Evolutionary conservation across 2,797 vertebrate species (phyloP), one percentile per base, ranked within the genome.

Genomic region (Myoxocephalus aenaeus): DNA sequence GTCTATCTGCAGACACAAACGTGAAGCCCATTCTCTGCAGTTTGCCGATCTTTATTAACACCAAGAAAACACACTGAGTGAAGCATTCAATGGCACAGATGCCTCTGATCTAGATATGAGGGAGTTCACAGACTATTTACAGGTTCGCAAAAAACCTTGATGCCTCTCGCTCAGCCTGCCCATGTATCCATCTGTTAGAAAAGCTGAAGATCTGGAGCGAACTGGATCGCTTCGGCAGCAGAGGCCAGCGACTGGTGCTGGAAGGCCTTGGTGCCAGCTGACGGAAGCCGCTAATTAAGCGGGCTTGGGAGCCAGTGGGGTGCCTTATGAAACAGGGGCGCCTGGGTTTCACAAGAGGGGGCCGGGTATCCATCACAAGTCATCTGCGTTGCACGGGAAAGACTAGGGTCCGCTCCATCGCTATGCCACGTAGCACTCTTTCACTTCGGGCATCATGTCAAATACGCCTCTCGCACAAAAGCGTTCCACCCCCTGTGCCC

Each of bases 261-360:
- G 66, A 81, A 88, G 88, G 86, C 86, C 90, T 87, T 88, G 81
- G 88, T 85, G 89, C 89, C 91, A 93, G 91, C 89, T 90, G 91
- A 94, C 67, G 76, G 90, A 89, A 92, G 86, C 80, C 9, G 29
- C 89, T 93, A 93, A 93, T 93, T 93, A 93, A 90, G 90, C 92
- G 87, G 89, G 84, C 79, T 89, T 87, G 73, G 85, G 90, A 89
- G 87, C 80, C 27, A 34, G 90, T 70, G 84, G 91, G 90, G 89
- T 51, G 87, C 79, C 87, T 90, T 85, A 91, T 90, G 87, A 92
- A 94, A 94, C 88, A 91, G 83, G 84, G 91, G 88, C 92, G 92
- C 91, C 92, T 91, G 90, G 92, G 90, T 90, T 93, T 92, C 92
- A 84, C 85, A 77, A 75, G 86, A 91, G 88, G 88, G 83, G 90